Evolutionary conservation across 1,140 invertebrate species (phyloP).

Genomic region (Eurosta solidaginis): DNA sequence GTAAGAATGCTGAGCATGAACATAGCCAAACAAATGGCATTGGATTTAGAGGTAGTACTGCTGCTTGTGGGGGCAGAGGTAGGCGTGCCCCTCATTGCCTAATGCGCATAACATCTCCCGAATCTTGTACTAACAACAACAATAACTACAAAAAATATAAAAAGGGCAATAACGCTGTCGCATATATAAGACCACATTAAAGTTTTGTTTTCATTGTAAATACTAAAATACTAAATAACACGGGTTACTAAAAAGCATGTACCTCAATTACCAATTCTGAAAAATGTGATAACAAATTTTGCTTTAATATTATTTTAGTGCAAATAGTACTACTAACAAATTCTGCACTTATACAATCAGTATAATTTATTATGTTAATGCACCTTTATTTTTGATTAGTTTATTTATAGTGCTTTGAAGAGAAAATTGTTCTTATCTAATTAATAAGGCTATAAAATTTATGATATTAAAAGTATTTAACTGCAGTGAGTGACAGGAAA

Average conservation of each 20-base stretch:
- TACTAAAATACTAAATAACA: not conserved
- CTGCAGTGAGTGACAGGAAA: too few species aligned
- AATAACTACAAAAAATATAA: not conserved
- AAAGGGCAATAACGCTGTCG: not conserved
- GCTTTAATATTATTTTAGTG: not conserved
- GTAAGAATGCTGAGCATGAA: slow-evolving; percentile 46
- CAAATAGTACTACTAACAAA: not conserved
- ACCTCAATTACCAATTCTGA: too few species aligned
- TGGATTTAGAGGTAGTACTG: slow-evolving; percentile 31
- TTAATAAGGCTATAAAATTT: too few species aligned
- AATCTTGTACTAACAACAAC: not conserved
- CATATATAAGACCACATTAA: slow-evolving; percentile 15
- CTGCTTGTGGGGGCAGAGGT: slow-evolving; percentile 39
- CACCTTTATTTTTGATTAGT: not conserved
- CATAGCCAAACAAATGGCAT: not conserved
- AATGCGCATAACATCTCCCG: not conserved
- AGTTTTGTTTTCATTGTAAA: not conserved
- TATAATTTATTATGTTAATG: not conserved
- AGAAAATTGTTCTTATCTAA: too few species aligned
- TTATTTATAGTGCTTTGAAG: too few species aligned
- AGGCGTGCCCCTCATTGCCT: slow-evolving; percentile 36
- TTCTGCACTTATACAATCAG: not conserved
- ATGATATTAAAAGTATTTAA: too few species aligned
- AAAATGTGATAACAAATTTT: slow-evolving; percentile 21
- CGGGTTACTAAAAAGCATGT: not conserved